phyloP scores from a whole-genome alignment of 2,888 invertebrate species.

The Melanostoma mellinum region DNA sequence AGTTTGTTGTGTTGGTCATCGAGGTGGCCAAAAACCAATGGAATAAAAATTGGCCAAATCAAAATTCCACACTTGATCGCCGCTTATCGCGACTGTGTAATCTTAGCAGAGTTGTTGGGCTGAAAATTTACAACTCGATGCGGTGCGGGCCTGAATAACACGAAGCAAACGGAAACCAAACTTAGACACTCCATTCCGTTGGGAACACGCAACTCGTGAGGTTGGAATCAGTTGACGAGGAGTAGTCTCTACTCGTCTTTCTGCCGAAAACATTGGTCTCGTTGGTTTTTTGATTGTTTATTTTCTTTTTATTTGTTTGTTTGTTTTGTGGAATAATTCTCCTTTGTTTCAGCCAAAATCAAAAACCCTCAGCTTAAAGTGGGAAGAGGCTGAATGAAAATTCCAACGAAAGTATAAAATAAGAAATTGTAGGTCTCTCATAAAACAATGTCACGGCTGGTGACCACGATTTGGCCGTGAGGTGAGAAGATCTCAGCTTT shows the following conservation, averaged over 20 bases:
- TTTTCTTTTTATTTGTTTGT: conserved; percentile 11
- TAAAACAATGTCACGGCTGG: conserved; percentile 72
- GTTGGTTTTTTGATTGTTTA: conserved; percentile 42
- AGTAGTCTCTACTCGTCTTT: conserved; percentile 56
- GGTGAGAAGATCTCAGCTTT: conserved; percentile 71
- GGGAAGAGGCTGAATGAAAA: conserved; percentile 47
- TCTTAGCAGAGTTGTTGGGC: conserved; percentile 66
- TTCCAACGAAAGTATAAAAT: conserved; percentile 67
- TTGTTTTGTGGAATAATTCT: conserved; percentile 44
- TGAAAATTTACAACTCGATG: conserved; percentile 69
- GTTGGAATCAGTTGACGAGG: conserved; percentile 67
- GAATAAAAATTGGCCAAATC: conserved; percentile 74
- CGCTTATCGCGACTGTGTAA: conserved; percentile 70
- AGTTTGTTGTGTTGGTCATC: conserved; percentile 43
- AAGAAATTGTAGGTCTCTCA: conserved; percentile 66
- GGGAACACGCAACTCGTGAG: conserved; percentile 71
- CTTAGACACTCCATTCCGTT: conserved; percentile 67
- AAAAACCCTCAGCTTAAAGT: background rate
- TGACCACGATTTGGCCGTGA: conserved; percentile 72
- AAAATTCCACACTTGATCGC: conserved; percentile 74
- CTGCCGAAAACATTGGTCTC: conserved; percentile 61
- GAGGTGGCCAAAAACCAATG: conserved; percentile 73
- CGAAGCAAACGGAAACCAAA: conserved; percentile 64
- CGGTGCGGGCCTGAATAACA: conserved; percentile 57
- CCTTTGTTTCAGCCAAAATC: conserved; percentile 49